These are phyloP conservation scores for Apostichopus leukothele DNA, from an alignment of 53 echinoderm and acorn worm species.

Conservation along the genomic window DNA sequence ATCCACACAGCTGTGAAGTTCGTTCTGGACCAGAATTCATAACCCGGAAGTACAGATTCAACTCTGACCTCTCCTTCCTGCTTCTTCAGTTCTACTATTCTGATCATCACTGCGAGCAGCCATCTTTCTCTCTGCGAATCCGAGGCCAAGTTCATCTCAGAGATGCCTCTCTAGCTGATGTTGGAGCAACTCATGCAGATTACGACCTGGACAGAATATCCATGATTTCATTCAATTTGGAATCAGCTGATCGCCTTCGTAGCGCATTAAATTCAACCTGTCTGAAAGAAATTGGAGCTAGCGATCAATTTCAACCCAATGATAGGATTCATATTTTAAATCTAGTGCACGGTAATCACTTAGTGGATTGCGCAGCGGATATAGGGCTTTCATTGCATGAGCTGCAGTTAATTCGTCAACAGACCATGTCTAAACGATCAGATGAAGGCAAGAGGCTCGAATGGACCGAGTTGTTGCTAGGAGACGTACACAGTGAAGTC, in stretches of 20 bases:
- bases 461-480: constrained; percentile 77
- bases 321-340: constrained; percentile 55
- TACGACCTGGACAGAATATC: constrained; percentile 81
- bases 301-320: constrained; percentile 43
- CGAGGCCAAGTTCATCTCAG: constrained; percentile 66
- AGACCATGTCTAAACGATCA: constrained; percentile 58
- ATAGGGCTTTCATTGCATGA: constrained; percentile 82
- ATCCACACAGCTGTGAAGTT: constrained; percentile 77
- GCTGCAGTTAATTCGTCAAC: constrained; percentile 76
- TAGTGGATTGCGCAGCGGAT: constrained; percentile 68
- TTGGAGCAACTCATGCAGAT: constrained; percentile 73
- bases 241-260: constrained; percentile 55
- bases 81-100: constrained; percentile 93
- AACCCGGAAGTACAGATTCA: constrained; percentile 87
- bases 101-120: constrained; percentile 76
- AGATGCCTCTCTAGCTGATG: constrained; percentile 49
- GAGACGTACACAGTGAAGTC: constrained; percentile 76
- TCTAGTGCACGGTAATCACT: constrained; percentile 51
- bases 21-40: constrained; percentile 85
- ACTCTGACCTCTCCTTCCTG: constrained; percentile 75
- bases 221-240: constrained; percentile 66
- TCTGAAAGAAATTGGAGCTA: constrained; percentile 54
- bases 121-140: constrained; percentile 84
- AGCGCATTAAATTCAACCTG: constrained; percentile 70
- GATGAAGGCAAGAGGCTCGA: constrained; percentile 50